Evolutionary conservation across 2,888 invertebrate species (phyloP).

Genomic region (Diplolepis rosae): DNA sequence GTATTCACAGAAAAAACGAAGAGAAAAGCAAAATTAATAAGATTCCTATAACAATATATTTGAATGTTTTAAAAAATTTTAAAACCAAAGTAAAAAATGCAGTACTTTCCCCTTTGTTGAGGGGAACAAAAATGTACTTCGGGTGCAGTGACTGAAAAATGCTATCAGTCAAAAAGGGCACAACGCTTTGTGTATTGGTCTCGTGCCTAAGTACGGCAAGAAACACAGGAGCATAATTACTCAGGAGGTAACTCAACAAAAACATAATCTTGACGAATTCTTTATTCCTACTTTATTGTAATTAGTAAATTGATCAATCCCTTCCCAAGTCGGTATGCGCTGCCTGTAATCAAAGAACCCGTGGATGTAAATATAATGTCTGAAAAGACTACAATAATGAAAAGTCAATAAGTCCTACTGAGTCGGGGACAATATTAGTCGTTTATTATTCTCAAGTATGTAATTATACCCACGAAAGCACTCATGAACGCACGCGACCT

Average conservation of each 20-base stretch:
- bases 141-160: not conserved
- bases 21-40: no score
- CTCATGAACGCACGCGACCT: slow-evolving; percentile 71
- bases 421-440: slow-evolving; percentile 68
- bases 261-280: slow-evolving; percentile 2
- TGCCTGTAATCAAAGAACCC: slow-evolving; percentile 41
- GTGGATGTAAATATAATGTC: slow-evolving; percentile 29
- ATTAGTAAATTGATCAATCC: not conserved
- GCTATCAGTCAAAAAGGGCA: not conserved
- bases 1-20: no score
- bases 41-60: no score
- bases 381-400: slow-evolving; percentile 50
- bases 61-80: no score
- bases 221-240: not conserved
- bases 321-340: not conserved
- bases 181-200: not conserved
- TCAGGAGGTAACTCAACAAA: not conserved
- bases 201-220: not conserved
- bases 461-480: slow-evolving; percentile 64
- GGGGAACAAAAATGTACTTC: no score
- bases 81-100: no score
- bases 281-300: not conserved
- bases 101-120: no score
- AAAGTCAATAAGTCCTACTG: slow-evolving; percentile 69
- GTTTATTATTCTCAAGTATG: slow-evolving; percentile 69